Evolutionary conservation across 2,797 vertebrate genomes (phyloP).

Genomic region (Mormyrops attenuatus): DNA sequence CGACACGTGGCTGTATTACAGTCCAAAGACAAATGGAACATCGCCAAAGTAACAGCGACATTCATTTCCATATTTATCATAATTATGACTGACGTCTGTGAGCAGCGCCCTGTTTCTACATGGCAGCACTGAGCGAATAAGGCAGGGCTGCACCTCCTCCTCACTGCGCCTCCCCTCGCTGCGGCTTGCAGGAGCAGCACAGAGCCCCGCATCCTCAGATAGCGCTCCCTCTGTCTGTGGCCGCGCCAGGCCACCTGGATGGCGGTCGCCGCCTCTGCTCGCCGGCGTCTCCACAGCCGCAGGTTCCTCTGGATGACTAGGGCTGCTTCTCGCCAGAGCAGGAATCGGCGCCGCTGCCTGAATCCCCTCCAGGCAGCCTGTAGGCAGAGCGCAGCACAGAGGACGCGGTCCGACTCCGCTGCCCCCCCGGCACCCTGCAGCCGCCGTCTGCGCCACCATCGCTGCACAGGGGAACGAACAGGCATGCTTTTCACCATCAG

Average conservation of each 20-base stretch:
- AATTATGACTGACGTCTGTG: background rate
- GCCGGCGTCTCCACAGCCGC: conserved; percentile 55
- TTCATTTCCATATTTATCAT: background rate
- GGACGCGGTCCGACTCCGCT: conserved; percentile 37
- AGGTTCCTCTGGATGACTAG: conserved; percentile 78
- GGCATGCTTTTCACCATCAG: background rate
- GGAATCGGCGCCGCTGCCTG: conserved; percentile 62
- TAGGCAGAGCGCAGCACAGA: conserved; percentile 69
- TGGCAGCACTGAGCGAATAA: background rate
- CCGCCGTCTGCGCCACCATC: conserved; percentile 73
- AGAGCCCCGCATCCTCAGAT: conserved; percentile 50
- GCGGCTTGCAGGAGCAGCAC: conserved; percentile 69
- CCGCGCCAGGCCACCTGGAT: conserved; percentile 84
- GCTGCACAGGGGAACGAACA: conserved; percentile 50
- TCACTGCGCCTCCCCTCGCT: conserved; percentile 69
- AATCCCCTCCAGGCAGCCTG: conserved; percentile 82
- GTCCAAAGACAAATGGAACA: background rate
- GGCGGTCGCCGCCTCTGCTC: conserved; percentile 62
- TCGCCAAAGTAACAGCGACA: background rate
- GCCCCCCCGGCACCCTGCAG: conserved; percentile 44
- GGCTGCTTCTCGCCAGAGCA: conserved; percentile 67
- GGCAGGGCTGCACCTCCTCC: conserved; percentile 67
- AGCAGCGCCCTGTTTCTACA: background rate
- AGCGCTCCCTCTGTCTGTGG: conserved; percentile 57
- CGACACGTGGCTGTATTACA: background rate